Percentiles rank a stretch among this genome's conserved stretches.
phyloP scores from a whole-genome alignment of 2,888 invertebrate genomes.

The Tipula confusa region DNA sequence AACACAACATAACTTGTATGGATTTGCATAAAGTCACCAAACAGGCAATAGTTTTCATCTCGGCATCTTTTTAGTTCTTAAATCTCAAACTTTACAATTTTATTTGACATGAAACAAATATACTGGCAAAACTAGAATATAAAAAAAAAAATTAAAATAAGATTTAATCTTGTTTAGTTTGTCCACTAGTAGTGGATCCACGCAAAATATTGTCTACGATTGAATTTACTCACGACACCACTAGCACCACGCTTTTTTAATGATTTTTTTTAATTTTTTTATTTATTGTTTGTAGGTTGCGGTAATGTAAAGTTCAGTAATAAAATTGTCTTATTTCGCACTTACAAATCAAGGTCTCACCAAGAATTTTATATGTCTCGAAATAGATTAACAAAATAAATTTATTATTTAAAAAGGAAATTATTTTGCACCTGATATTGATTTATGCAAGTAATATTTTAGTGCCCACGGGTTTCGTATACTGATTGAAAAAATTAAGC shows the following conservation, averaged over 20 bases:
- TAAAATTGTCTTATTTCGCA: not conserved
- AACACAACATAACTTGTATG: not conserved
- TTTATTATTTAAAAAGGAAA: not conserved
- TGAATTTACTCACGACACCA: not conserved
- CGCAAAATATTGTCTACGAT: not conserved
- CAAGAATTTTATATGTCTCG: not conserved
- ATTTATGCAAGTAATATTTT: not conserved
- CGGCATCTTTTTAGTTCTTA: not conserved
- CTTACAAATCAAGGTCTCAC: not conserved
- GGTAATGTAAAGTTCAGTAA: not conserved
- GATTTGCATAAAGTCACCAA: not conserved
- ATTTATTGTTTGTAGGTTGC: not conserved
- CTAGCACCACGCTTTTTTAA: not conserved
- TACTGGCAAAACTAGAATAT: not conserved
- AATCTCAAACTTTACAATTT: not conserved
- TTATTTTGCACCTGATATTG: not conserved
- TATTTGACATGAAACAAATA: not conserved
- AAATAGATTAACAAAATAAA: not conserved
- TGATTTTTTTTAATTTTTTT: not conserved
- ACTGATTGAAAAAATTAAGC: too few species aligned
- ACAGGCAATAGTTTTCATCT: not conserved
- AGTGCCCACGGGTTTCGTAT: not conserved
- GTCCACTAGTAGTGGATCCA: not conserved
- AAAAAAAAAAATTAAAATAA: not conserved
- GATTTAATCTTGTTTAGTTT: not conserved